These are phyloP conservation scores for Scotopteryx bipunctaria DNA, from an alignment of 2,888 invertebrate genomes.

Conservation along the genomic window DNA sequence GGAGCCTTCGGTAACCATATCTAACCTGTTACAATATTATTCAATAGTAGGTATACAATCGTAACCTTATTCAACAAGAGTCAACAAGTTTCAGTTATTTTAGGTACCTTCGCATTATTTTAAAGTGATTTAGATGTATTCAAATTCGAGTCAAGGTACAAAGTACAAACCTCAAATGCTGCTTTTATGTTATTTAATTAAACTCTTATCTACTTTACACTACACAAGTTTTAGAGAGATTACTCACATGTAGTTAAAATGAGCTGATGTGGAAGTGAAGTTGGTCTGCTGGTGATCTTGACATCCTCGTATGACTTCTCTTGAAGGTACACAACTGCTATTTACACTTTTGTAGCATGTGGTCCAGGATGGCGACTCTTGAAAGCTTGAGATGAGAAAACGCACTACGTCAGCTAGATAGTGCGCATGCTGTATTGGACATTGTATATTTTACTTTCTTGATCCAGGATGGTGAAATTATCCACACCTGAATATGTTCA, in stretches of 20 bases:
- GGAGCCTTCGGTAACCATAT: no score
- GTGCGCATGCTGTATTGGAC: slow-evolving; percentile 51
- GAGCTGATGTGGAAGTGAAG: slow-evolving; percentile 52
- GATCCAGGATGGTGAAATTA: not conserved
- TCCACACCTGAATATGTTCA: not conserved
- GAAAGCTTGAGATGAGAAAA: slow-evolving; percentile 49
- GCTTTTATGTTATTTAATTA: no score
- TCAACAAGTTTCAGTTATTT: no score
- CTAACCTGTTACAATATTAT: no score
- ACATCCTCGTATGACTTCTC: slow-evolving; percentile 49
- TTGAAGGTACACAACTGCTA: slow-evolving; percentile 46
- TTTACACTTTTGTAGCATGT: slow-evolving; percentile 40
- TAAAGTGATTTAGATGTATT: no score
- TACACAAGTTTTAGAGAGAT: not conserved
- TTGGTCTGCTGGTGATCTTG: slow-evolving; percentile 34
- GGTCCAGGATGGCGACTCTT: slow-evolving; percentile 50
- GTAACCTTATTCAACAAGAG: no score
- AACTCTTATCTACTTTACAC: no score
- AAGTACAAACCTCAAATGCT: no score
- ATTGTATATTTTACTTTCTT: slow-evolving; percentile 15
- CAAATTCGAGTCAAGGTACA: no score
- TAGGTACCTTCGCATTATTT: no score
- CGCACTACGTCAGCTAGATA: slow-evolving; percentile 56
- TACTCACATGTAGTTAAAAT: slow-evolving; percentile 59
- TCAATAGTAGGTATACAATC: no score